phyloP scores from a whole-genome alignment of 2,113 vertebrate genomes.

The Poicephalus gulielmi region DNA sequence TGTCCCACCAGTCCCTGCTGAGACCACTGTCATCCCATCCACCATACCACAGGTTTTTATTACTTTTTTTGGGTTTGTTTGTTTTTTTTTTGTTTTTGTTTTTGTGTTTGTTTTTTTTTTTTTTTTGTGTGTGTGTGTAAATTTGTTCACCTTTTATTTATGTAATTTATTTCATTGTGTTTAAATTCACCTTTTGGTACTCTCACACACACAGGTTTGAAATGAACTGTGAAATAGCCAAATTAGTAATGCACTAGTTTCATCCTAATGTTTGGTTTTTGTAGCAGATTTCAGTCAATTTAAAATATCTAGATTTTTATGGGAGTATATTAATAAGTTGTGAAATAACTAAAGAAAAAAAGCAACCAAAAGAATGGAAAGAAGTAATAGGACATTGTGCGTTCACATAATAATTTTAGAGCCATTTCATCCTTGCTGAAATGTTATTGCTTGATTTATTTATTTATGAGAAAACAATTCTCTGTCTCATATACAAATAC shows the following conservation, averaged over 20 bases:
- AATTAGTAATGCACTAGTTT: background rate
- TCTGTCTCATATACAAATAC: background rate
- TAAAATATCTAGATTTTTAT: background rate
- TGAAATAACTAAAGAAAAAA: background rate
- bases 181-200: background rate
- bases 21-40: constrained; percentile 87
- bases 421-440: background rate
- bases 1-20: constrained; percentile 90
- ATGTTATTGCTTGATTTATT: background rate
- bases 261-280: background rate
- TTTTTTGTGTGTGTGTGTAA: background rate
- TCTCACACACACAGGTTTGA: background rate
- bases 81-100: too few species aligned
- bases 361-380: background rate
- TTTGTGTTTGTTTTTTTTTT: constrained; percentile 47
- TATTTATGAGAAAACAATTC: background rate
- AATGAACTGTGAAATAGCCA: background rate
- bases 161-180: constrained; percentile 49
- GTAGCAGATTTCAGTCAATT: background rate
- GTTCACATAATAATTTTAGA: background rate
- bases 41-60: constrained; percentile 90
- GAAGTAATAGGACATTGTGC: background rate
- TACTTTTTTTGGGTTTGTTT: constrained; percentile 44
- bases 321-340: background rate
- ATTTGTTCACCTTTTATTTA: background rate